phyloP scores from a whole-genome alignment of 2,797 vertebrate genomes.

The Australoheros facetus region DNA sequence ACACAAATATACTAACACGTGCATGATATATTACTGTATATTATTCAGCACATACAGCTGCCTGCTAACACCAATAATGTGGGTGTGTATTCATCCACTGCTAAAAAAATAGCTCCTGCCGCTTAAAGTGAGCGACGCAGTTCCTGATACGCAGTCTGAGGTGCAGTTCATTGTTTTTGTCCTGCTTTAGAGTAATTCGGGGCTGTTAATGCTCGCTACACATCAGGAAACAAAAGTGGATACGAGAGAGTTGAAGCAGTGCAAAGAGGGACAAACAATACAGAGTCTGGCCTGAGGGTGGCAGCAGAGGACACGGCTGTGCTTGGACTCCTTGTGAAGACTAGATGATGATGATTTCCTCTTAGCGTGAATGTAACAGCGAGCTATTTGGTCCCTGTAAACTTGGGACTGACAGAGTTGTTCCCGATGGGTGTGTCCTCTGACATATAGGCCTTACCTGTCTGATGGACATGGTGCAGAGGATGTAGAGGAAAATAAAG shows the following conservation, averaged over 20 bases:
- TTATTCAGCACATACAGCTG: neutral
- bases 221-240: too few species aligned
- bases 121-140: neutral
- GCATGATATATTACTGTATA: neutral
- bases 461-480: constrained; percentile 99
- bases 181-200: too few species aligned
- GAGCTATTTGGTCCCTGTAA: neutral
- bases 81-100: neutral
- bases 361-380: neutral
- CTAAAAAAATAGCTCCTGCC: neutral
- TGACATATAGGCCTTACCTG: constrained; percentile 81
- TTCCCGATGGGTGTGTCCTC: neutral
- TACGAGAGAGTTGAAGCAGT: too few species aligned
- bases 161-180: too few species aligned
- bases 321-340: neutral
- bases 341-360: neutral
- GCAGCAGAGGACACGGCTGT: neutral
- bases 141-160: neutral
- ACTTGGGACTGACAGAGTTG: neutral
- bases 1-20: neutral
- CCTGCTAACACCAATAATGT: neutral
- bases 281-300: neutral
- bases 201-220: too few species aligned
- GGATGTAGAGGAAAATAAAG: constrained; percentile 98
- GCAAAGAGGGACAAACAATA: neutral